Evolutionary conservation across 2,797 vertebrate species (phyloP).

Genomic region (Syndactyla subalaris): DNA sequence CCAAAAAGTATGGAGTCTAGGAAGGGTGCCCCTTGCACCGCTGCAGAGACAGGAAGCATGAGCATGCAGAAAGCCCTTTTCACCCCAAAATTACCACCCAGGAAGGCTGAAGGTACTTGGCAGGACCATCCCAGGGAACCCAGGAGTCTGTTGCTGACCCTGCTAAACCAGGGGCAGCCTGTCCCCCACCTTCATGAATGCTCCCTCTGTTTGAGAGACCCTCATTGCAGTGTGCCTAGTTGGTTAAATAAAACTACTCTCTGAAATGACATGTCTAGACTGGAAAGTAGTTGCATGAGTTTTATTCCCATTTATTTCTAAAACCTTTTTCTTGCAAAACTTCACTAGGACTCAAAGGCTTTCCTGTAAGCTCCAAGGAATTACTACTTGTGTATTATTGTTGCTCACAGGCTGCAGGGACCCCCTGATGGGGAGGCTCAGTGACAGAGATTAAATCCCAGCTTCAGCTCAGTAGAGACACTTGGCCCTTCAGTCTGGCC

Average conservation of each 20-base stretch:
- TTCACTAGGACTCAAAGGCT: neutral
- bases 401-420: neutral
- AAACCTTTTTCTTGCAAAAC: neutral
- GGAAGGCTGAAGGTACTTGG: neutral
- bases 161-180: neutral
- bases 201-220: neutral
- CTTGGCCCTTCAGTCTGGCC: neutral
- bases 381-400: neutral
- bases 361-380: neutral
- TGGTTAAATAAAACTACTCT: neutral
- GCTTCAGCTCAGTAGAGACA: neutral
- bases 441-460: neutral
- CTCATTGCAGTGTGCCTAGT: neutral
- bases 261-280: neutral
- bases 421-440: neutral
- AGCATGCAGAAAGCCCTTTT: neutral
- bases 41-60: neutral
- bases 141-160: neutral
- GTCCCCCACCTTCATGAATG: neutral
- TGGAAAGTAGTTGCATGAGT: neutral
- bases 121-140: neutral
- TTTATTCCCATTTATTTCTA: neutral
- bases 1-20: neutral
- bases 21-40: fast-evolving
- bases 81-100: neutral